These are phyloP conservation scores for Triops longicaudatus DNA, from an alignment of 1,140 invertebrate species.

Conservation along the genomic window DNA sequence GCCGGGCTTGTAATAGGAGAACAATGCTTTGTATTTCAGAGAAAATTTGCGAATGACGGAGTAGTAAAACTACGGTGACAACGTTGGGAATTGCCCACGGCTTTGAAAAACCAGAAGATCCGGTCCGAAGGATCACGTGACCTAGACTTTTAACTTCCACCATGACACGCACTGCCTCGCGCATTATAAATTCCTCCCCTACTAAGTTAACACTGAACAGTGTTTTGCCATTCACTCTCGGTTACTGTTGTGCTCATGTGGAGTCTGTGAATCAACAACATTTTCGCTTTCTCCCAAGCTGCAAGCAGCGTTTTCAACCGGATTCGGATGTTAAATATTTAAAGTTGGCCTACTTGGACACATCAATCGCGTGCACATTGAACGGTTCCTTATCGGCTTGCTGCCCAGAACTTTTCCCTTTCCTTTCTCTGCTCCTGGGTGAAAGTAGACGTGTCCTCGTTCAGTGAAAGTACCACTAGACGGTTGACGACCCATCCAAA, in stretches of 20 bases:
- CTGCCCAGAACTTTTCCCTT: slow-evolving; percentile 1
- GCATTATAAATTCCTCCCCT: not conserved
- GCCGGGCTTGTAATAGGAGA: too few relatives aligned
- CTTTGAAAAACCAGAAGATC: not conserved
- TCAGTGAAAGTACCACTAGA: not conserved
- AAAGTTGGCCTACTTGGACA: not conserved
- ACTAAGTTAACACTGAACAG: not conserved
- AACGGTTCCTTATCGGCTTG: not conserved
- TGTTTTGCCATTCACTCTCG: not conserved
- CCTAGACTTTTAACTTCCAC: not conserved
- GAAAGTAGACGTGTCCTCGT: slow-evolving; percentile 6
- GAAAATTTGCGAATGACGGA: not conserved
- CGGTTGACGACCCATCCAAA: not conserved
- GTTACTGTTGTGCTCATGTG: not conserved
- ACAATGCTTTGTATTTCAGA: too few relatives aligned
- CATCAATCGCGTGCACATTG: not conserved
- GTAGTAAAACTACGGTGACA: not conserved
- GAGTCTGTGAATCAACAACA: not conserved
- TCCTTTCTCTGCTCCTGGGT: not conserved
- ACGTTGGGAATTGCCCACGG: not conserved
- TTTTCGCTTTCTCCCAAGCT: not conserved
- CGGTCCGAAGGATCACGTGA: not conserved
- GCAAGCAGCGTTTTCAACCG: not conserved
- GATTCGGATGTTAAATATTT: not conserved
- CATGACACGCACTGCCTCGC: not conserved